Base-by-base conservation (phyloP, 1,140 invertebrate species). In the Pissodes strobi region DNA sequence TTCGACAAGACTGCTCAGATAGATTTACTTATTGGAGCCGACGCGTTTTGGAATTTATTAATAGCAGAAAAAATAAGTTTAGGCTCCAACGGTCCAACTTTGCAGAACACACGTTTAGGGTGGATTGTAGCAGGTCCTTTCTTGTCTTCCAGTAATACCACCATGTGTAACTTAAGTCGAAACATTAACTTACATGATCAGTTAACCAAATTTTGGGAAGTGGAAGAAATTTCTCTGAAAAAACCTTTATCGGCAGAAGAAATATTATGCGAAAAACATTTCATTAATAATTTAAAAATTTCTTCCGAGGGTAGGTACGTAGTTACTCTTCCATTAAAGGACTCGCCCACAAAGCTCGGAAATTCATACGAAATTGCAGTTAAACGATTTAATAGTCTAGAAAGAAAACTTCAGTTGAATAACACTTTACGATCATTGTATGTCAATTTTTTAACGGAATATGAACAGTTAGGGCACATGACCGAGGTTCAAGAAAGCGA, bases 21-120 rank as follows among this genome's bases (percentile, higher is more conserved):
- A 13, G 69, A 72, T n/a, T n/a, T n/a, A n/a, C n/a, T n/a, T n/a
- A n/a, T n/a, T n/a, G n/a, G n/a, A n/a, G n/a, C n/a, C n/a, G 55
- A 60, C 37, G 34, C 66, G 41, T 69, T 67, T 67, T 64, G 41
- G 13, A 57, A 67, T 4, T 8, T 71, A 10, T 15, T 69, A 9
- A 38, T 57, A 15, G 21, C 30, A 3, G 64, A 39, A 4, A 53
- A 67, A 49, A 61, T 69, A 23, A 63, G 60, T 45, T 21, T 67
- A 23, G 45, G 46, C 13, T 23, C 25, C 13, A 41, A 51, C 43
- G 12, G 17, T 38, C 61, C 55, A 2, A 56, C 61, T 4, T 41
- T 71, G 12, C 69, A 72, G 52, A 67, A 71, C 48, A 72, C 67
- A 3, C 43, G 59, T 17, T 60, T 71, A 34, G 71, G 72, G 0